Evolutionary conservation across 2,888 invertebrate species (phyloP), one percentile per base, ranked within the genome.

Genomic region (Sturmia bella): DNA sequence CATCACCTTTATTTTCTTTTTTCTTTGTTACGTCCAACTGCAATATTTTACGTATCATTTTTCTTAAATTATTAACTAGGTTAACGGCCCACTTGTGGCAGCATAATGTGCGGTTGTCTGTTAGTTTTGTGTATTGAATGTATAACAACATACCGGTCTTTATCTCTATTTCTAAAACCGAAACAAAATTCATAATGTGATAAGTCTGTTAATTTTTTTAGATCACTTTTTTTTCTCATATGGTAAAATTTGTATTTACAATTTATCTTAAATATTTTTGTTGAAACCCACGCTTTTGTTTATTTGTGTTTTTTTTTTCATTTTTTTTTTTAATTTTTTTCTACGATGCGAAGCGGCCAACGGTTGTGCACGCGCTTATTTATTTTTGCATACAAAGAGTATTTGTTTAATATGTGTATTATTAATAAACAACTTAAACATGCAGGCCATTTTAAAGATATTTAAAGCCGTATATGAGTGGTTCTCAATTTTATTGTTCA

Each of bases 341-440:
- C n/a, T n/a, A n/a, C n/a, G n/a, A n/a, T n/a, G n/a, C 12, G 12
- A 54, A n/a, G 37, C 32, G 7, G 37, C 32, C 3, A 11, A 5
- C 12, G 21, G 19, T 24, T 39, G 32, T 32, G 32, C 13, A 15
- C n/a, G 24, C 24, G 15, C 41, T 52, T 41, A 66, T 52, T 66
- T 54, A 27, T 52, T 66, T 39, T 52, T 61, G 41, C 61, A 72
- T 39, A 39, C 13, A 50, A 61, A 72, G 15, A 59, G 13, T 17
- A 12, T 72, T 61, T 50, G 17, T 72, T 72, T 61, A 52, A 72
- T 61, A 41, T 72, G 50, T 72, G 61, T 61, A n/a, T n/a, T n/a
- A n/a, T 72, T 61, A 72, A 61, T 52, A 72, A 61, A 61, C 61
- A 52, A 48, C 72, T 72, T 72, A 52, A 72, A 27, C 72, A 72